A percentile compares a stretch with the other conserved stretches of the same genome.
These are phyloP conservation scores for Imbricaverruca yamaguchii DNA, from an alignment of 2,888 invertebrate species.

Conservation along the genomic window DNA sequence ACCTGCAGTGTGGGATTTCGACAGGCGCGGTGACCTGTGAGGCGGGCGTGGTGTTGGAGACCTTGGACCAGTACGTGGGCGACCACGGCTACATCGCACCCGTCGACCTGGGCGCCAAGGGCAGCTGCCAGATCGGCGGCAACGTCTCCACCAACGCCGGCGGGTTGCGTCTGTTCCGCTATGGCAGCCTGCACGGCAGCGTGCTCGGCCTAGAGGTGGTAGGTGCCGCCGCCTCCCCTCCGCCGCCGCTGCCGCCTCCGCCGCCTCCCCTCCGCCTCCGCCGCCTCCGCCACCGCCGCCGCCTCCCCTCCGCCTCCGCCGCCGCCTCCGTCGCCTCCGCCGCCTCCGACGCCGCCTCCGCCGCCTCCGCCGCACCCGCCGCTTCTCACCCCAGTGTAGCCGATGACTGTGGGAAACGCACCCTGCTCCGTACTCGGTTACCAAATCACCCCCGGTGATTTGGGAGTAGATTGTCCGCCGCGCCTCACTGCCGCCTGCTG, in stretches of 20 bases:
- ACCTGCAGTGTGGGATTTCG: no score
- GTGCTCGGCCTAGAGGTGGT: constrained; percentile 84
- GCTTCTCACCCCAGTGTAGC: no score
- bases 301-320: no score
- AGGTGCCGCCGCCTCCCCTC: background rate
- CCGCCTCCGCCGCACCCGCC: no score
- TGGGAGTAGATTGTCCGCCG: no score
- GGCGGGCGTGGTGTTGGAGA: constrained; percentile 88
- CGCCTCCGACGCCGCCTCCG: background rate
- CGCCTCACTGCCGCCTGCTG: no score
- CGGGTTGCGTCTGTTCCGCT: constrained; percentile 80
- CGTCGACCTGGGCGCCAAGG: constrained; percentile 92
- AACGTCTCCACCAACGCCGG: constrained; percentile 96
- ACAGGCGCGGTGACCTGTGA: constrained; percentile 17
- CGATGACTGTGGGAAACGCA: no score
- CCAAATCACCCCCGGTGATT: no score
- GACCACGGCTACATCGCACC: constrained; percentile 80
- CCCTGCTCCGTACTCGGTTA: no score
- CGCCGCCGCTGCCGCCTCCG: background rate
- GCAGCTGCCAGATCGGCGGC: constrained; percentile 90
- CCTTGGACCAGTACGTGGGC: constrained; percentile 64
- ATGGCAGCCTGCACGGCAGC: constrained; percentile 88
- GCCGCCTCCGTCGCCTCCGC: background rate
- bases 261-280: no score
- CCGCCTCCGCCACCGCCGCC: background rate